phyloP scores from a whole-genome alignment of 2,888 invertebrate species.

The Meteorus colon region DNA sequence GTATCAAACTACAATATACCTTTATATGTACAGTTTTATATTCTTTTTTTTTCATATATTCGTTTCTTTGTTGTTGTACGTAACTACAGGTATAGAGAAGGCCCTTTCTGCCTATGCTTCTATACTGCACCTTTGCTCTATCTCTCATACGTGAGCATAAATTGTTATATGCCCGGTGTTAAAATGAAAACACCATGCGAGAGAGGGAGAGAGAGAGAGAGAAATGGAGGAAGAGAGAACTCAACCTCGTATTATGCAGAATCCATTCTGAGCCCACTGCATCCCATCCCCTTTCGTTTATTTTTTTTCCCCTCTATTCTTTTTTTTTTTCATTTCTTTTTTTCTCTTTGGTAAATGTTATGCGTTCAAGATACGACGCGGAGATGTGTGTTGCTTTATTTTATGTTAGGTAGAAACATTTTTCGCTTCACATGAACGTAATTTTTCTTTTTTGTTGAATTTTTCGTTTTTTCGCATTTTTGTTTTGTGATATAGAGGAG shows the following conservation, averaged over 20 bases:
- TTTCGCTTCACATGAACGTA: not conserved
- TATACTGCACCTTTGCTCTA: not conserved
- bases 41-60: not conserved
- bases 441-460: not conserved
- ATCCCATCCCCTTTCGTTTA: not conserved
- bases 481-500: not conserved
- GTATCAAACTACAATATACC: slow-evolving; percentile 1
- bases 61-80: not conserved
- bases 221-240: slow-evolving; percentile 2
- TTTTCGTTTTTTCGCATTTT: not conserved
- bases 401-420: slow-evolving; percentile 3
- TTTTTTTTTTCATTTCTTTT: not conserved
- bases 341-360: slow-evolving; percentile 44
- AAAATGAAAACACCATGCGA: slow-evolving; percentile 8
- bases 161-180: slow-evolving; percentile 1
- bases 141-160: not conserved
- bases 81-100: slow-evolving; percentile 5
- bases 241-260: slow-evolving; percentile 40
- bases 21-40: not conserved
- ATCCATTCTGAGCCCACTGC: slow-evolving; percentile 45
- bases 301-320: slow-evolving; percentile 35
- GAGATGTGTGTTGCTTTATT: not conserved
- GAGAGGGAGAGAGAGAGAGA: not conserved
- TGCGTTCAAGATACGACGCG: slow-evolving; percentile 16
- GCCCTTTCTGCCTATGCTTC: not conserved